These are phyloP conservation scores for Nesospiza acunhae DNA, from an alignment of 2,113 vertebrate genomes.

Conservation along the genomic window DNA sequence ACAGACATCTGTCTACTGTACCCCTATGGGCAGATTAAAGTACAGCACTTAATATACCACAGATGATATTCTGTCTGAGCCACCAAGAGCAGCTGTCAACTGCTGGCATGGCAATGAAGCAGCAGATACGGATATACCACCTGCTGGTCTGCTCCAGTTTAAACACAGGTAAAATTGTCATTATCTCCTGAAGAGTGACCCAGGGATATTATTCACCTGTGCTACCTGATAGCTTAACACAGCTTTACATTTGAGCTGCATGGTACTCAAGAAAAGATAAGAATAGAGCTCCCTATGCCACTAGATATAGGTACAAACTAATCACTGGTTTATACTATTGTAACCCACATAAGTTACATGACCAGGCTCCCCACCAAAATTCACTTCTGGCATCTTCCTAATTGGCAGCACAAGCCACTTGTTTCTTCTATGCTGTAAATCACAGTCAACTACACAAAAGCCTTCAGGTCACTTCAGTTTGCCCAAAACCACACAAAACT, in stretches of 20 bases:
- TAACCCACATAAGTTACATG: neutral
- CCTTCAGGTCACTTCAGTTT: neutral
- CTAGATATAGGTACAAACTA: neutral
- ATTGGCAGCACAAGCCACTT: neutral
- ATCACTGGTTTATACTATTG: neutral
- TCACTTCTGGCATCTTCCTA: neutral
- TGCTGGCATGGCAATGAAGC: neutral
- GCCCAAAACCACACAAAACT: neutral
- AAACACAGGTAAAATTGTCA: neutral
- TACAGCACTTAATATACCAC: neutral
- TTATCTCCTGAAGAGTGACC: neutral
- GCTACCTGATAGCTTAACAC: neutral
- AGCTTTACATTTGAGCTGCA: neutral
- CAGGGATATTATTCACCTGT: neutral
- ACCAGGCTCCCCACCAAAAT: neutral
- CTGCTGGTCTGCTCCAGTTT: neutral
- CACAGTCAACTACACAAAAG: neutral
- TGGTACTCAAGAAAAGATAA: neutral
- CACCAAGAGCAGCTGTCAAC: neutral
- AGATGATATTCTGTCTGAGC: neutral
- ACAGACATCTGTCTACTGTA: neutral
- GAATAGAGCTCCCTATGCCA: neutral
- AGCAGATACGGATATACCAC: neutral
- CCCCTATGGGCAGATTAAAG: neutral
- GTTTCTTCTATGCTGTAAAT: neutral